Evolutionary conservation across 2,113 vertebrate species (phyloP).

Genomic region (Pantherophis guttatus): DNA sequence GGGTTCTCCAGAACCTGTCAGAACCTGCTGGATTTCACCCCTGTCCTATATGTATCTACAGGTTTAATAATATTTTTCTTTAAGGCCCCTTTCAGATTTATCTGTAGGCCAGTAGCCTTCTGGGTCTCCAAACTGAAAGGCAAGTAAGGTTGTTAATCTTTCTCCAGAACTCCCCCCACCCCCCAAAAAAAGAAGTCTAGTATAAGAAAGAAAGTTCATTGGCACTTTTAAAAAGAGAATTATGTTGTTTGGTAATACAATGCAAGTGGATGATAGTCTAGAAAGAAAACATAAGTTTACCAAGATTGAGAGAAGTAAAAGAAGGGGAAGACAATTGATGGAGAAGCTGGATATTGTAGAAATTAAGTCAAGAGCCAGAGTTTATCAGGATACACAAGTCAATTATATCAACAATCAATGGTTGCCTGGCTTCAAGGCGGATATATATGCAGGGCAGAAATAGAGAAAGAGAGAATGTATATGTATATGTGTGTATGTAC

Average conservation of each 20-base stretch:
- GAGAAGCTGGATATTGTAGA: neutral
- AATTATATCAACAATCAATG: too few relatives aligned
- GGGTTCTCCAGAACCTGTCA: too few relatives aligned
- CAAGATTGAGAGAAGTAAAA: neutral
- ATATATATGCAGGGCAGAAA: neutral
- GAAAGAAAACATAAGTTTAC: neutral
- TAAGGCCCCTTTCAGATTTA: neutral
- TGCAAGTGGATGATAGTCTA: neutral
- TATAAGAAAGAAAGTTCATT: neutral
- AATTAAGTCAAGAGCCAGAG: neutral
- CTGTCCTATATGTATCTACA: neutral
- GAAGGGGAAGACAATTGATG: neutral
- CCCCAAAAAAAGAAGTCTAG: neutral
- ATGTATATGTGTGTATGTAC: neutral
- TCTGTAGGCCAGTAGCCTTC: neutral
- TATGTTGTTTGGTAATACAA: neutral
- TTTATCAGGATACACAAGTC: too few relatives aligned
- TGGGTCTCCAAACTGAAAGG: neutral
- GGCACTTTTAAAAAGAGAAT: neutral
- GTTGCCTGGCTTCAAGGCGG: too few relatives aligned
- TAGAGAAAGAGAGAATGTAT: neutral
- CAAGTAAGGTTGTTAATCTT: neutral
- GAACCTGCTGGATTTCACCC: too few relatives aligned
- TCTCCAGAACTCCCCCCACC: neutral
- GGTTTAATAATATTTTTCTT: neutral